These are phyloP conservation scores for Urocolius indicus DNA, from an alignment of 2,113 vertebrate species.

Conservation along the genomic window DNA sequence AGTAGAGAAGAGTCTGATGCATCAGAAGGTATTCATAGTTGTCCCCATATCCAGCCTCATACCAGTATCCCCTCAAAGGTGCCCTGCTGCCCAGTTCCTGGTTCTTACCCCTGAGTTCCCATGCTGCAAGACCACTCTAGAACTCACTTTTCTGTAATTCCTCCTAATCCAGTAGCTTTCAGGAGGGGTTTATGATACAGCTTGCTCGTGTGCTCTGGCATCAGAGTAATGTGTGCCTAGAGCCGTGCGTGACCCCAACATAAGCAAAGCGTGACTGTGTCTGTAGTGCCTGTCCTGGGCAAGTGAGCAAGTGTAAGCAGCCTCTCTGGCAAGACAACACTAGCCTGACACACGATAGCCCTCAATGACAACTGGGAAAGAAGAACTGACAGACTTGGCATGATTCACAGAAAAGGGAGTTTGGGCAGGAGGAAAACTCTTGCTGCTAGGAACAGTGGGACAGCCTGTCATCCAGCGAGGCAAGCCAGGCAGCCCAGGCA, in stretches of 20 bases:
- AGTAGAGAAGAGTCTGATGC: background rate
- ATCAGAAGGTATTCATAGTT: background rate
- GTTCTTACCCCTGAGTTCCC: background rate
- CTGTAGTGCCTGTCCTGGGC: background rate
- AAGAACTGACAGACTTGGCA: background rate
- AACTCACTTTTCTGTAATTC: background rate
- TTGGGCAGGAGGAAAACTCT: background rate
- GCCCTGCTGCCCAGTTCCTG: background rate
- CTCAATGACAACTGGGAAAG: background rate
- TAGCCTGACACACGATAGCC: background rate
- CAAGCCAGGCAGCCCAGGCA: background rate
- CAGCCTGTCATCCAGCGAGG: accelerated
- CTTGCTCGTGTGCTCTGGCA: background rate
- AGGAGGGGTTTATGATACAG: background rate
- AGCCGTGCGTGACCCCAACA: background rate
- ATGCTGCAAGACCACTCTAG: background rate
- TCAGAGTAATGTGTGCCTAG: accelerated
- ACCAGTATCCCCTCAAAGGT: background rate
- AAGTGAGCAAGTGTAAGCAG: background rate
- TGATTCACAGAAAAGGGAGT: background rate
- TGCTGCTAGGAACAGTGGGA: background rate
- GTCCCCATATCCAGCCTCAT: background rate
- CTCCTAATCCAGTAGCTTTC: background rate
- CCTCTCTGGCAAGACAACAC: background rate
- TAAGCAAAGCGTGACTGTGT: background rate